phyloP scores from a whole-genome alignment of 2,797 vertebrate species.

The Echiichthys vipera region DNA sequence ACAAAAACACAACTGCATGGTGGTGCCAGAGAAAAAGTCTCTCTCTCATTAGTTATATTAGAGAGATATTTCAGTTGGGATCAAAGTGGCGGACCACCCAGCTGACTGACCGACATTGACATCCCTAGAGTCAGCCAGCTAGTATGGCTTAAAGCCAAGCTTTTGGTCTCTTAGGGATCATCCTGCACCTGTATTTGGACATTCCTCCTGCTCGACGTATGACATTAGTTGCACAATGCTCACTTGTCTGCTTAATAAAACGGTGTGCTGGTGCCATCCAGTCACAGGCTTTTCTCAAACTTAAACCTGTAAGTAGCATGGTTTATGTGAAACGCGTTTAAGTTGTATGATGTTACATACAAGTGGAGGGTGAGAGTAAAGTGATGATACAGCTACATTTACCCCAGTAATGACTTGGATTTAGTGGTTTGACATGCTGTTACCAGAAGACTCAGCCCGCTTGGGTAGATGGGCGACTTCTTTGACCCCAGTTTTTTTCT shows the following conservation, averaged over 20 bases:
- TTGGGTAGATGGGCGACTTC: constrained; percentile 10
- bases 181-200: not conserved
- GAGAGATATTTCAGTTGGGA: not conserved
- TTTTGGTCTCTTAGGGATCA: not conserved
- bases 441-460: not conserved
- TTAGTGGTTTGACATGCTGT: constrained; percentile 27
- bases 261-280: not conserved
- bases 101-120: not conserved
- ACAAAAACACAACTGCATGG: no score
- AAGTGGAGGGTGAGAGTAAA: constrained; percentile 10
- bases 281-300: constrained; percentile 11
- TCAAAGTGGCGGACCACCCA: no score
- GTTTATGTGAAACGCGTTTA: constrained; percentile 13
- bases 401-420: constrained; percentile 23
- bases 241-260: not conserved
- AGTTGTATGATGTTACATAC: not conserved
- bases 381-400: constrained; percentile 21
- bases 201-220: not conserved
- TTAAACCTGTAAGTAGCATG: not conserved
- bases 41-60: no score
- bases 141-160: not conserved
- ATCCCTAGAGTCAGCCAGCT: not conserved
- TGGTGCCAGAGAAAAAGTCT: no score
- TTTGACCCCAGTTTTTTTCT: constrained; percentile 6
- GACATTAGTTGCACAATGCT: not conserved